Percentiles rank a stretch among this genome's conserved stretches.
Conservation (phyloP, 2,888 invertebrate genomes). For the Patella caerulea region DNA sequence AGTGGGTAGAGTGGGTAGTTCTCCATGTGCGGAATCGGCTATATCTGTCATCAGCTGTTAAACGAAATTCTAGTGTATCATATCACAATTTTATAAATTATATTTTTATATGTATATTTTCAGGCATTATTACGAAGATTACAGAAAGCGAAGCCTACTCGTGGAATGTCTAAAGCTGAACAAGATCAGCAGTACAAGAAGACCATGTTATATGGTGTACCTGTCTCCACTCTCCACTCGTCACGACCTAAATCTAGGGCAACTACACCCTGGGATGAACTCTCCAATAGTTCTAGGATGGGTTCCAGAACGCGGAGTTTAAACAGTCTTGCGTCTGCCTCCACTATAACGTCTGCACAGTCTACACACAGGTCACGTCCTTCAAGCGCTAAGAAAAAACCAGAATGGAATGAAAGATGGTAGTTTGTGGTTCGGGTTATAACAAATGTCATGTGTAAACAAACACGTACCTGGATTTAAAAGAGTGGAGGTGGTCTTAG, state of each 20-base stretch:
- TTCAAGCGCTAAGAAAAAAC: constrained; percentile 31
- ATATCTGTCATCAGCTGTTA: too few species aligned
- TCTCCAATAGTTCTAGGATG: constrained; percentile 12
- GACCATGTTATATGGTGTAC: constrained; percentile 54
- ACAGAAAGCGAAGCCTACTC: constrained; percentile 51
- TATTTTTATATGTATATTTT: constrained; percentile 13
- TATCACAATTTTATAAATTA: too few species aligned
- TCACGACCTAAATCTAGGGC: constrained; percentile 10
- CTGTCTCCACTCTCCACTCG: constrained; percentile 38
- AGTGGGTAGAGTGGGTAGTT: too few species aligned
- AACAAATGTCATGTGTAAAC: not conserved
- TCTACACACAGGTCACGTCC: constrained; percentile 29
- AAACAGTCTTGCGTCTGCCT: constrained; percentile 17
- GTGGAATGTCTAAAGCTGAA: constrained; percentile 54
- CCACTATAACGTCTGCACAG: constrained; percentile 28
- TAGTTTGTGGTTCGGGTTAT: constrained; percentile 8
- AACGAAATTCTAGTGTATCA: too few species aligned
- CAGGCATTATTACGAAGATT: constrained; percentile 59
- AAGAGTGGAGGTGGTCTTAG: too few species aligned
- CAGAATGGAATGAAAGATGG: constrained; percentile 41
- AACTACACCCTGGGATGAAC: constrained; percentile 8
- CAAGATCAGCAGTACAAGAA: constrained; percentile 54
- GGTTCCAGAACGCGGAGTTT: constrained; percentile 18
- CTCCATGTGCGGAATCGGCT: too few species aligned
- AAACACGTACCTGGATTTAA: not conserved